Base-by-base conservation (phyloP, 2,113 vertebrate genomes). In the Solea solea region DNA sequence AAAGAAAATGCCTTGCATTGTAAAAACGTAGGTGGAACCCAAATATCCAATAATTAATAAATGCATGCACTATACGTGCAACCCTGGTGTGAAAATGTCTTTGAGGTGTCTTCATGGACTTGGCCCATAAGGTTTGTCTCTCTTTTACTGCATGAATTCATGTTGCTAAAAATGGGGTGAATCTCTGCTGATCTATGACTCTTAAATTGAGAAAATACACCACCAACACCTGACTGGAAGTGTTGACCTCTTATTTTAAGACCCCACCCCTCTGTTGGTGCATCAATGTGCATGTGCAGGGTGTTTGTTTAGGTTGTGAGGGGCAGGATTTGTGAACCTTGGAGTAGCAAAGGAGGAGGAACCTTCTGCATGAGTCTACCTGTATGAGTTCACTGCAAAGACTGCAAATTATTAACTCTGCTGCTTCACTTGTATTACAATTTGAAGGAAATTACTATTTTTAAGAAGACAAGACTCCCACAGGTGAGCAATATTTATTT, bases 201-300 rank as follows among this genome's bases (percentile, higher is more conserved):
- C 59, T 82, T 73, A 75, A 73, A 76, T 21, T 10, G 74, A 76
- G 76, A 64, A 72, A 80, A 86, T 72, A 73, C 74, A 69, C 54
- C 60, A 49, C 55, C 68, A 68, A 72, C 65, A 71, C 78, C 70
- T 68, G 56, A 62, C 67, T 74, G 70, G 58, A 85, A 50, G 64
- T n/a, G 34, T 51, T 79, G 84, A 84, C 83, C 79, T 80, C 78
- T 78, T 78, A 65, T 81, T 53, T 72, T 54, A 74, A 83, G 84
- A 81, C 82, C 76, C 52, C 56, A 21, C n/a, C 67, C 15, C 28
- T 44, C 44, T 67, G 74, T 52, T 41, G 52, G 60, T 13, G 25
- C 77, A 64, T 80, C 50, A 69, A 25, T 60, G 66, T 14, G 84
- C 71, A 61, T 57, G 62, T 69, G 69, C 70, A 48, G 41, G 42